These are phyloP conservation scores for Lethenteron camtschaticum DNA, from an alignment of 2,113 vertebrate species.

Conservation along the genomic window DNA sequence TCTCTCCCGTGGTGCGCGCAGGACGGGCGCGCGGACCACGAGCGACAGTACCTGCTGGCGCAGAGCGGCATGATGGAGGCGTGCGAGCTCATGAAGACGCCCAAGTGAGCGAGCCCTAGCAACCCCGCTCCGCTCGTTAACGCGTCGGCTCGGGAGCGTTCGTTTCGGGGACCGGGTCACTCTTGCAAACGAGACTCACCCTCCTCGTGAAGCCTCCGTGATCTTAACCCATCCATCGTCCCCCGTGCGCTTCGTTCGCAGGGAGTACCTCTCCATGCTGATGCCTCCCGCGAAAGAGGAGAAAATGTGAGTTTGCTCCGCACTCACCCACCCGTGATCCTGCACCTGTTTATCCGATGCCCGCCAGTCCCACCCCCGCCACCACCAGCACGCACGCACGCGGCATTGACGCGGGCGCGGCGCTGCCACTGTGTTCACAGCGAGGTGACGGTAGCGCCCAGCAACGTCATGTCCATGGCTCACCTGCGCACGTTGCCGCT, in stretches of 20 bases:
- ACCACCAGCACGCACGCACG: too few species aligned
- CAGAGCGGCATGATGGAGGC: conserved; percentile 48
- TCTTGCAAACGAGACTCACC: not conserved
- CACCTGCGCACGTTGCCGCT: conserved; percentile 74
- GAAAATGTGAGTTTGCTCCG: conserved; percentile 43
- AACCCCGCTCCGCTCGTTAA: conserved; percentile 12
- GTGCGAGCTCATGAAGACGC: conserved; percentile 67
- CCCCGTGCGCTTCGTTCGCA: conserved; percentile 13
- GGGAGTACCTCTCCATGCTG: conserved; percentile 83
- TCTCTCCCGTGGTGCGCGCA: conserved; percentile 14
- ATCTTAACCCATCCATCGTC: not conserved
- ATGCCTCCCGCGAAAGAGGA: conserved; percentile 71
- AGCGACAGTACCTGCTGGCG: conserved; percentile 78
- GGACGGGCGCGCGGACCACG: conserved; percentile 76
- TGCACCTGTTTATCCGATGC: too few species aligned
- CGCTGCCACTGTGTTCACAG: conserved; percentile 17
- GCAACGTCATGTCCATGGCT: conserved; percentile 88
- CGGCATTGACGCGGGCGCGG: not conserved
- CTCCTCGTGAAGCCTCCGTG: not conserved
- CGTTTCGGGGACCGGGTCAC: too few species aligned
- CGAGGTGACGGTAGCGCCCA: conserved; percentile 55
- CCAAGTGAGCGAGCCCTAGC: conserved; percentile 31
- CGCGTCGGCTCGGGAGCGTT: too few species aligned
- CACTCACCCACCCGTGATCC: too few species aligned
- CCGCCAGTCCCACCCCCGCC: too few species aligned